Evolutionary conservation across 1,140 invertebrate species (phyloP), one percentile per base, ranked within the genome.

Genomic region (Drepana arcuata): DNA sequence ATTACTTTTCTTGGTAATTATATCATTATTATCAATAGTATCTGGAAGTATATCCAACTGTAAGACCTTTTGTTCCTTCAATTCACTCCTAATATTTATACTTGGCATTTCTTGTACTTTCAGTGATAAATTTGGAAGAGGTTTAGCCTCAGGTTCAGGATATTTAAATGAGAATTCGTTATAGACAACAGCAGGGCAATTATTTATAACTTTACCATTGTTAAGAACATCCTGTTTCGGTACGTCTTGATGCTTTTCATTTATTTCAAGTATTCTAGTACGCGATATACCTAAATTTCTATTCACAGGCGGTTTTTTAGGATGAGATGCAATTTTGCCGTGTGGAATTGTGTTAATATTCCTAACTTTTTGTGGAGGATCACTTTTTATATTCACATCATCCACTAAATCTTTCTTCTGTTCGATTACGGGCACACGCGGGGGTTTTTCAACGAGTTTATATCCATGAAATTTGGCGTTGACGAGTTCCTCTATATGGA

Each of bases 401-500:
- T 48, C 38, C 31, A 45, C 27, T 21, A 34, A 1, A 30, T 51
- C 30, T 13, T 46, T 55, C 36, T 45, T 43, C 14, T 14, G 10
- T 36, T 40, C 54, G 15, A 16, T 24, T 13, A 38, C 42, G 27
- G 48, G 15, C 23, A 21, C 23, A 16, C n/a, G 12, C 16, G 38
- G 12, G 21, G 51, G 7, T 50, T 63, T 63, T 32, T 68, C 58
- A 41, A 68, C 37, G 32, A 75, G 57, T 63, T 74, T 72, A 34
- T 75, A 48, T 10, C 75, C 78, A 37, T 77, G 57, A 48, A 84
- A 77, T 61, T 83, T 84, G 7, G 80, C 83, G 43, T 74, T 74
- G 1, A 84, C 83, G 12, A 84, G 35, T 60, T 83, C 65, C 55
- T 83, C 65, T 28, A 84, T 83, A 33, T 81, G 77, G 35, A 75